Evolutionary conservation across 2,888 invertebrate species (phyloP), one percentile per base, ranked within the genome.

Genomic region (Sinodicranocentrus sp.): DNA sequence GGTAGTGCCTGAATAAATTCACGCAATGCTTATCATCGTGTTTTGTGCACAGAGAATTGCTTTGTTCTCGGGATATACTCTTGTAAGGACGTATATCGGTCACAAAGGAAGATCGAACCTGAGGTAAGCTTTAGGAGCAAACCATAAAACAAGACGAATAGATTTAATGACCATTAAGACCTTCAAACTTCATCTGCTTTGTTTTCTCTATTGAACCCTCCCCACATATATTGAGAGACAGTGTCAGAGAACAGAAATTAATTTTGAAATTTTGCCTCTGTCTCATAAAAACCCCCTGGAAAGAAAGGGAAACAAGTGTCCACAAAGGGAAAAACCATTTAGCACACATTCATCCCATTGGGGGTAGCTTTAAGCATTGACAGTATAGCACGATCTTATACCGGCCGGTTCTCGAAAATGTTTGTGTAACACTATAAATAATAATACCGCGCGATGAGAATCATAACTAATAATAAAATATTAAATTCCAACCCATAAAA

Each of bases 161-260:
- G 70, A 82, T 82, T 82, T 82, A 82, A 82, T 82, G 76, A 76
- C 75, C 82, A 82, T 82, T 82, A 82, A 82, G 82, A 82, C 82
- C 82, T 76, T 82, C 82, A 82, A 76, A 75, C 82, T 82, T 70
- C 82, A 28, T 80, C 65, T 71, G 79, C 71, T 76, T 82, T 82
- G 82, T 82, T 82, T 82, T 82, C 82, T 70, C 73, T 73, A 33
- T 43, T 75, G 17, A 52, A 48, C 68, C 48, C 28, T 43, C 8
- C 43, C 43, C 23, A 25, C 25, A n/a, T 25, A 59, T 15, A 21
- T 15, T 61, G 26, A 67, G 67, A 67, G 21, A 67, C 23, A 43
- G 57, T 33, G 33, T 10, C 26, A 33, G 70, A 33, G 33, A 54
- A 54, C 25, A 23, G 44, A 67, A 67, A 67, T 67, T 67, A 67